These are phyloP conservation scores for Cinclus cinclus DNA, from an alignment of 2,113 vertebrate genomes.

Conservation along the genomic window DNA sequence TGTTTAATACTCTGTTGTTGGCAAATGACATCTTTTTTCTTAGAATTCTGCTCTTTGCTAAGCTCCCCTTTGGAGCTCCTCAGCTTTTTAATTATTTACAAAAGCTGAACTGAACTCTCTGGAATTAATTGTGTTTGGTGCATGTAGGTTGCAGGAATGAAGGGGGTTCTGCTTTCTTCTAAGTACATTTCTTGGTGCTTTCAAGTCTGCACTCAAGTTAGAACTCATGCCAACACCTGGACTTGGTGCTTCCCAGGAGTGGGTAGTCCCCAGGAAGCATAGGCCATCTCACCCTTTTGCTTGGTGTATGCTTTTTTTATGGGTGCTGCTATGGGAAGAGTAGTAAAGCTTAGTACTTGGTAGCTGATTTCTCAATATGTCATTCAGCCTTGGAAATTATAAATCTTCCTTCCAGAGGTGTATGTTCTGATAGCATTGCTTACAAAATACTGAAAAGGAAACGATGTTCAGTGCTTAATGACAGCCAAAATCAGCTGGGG, in stretches of 20 bases:
- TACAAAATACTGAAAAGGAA: not conserved
- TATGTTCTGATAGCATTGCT: not conserved
- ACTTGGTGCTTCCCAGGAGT: not conserved
- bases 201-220: not conserved
- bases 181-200: not conserved
- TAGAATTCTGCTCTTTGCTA: not conserved
- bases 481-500: not conserved
- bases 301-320: not conserved
- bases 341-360: not conserved
- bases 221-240: not conserved
- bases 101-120: not conserved
- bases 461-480: not conserved
- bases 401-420: not conserved
- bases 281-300: not conserved
- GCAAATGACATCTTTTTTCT: not conserved
- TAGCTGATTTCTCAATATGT: not conserved
- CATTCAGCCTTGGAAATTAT: not conserved
- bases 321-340: not conserved
- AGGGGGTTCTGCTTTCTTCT: not conserved
- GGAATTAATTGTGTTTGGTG: not conserved
- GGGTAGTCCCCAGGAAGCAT: not conserved
- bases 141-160: not conserved
- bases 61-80: not conserved
- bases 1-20: not conserved
- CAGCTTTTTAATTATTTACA: slow-evolving; percentile 3